phyloP scores from a whole-genome alignment of 2,797 vertebrate genomes.

The Cuniculus paca region DNA sequence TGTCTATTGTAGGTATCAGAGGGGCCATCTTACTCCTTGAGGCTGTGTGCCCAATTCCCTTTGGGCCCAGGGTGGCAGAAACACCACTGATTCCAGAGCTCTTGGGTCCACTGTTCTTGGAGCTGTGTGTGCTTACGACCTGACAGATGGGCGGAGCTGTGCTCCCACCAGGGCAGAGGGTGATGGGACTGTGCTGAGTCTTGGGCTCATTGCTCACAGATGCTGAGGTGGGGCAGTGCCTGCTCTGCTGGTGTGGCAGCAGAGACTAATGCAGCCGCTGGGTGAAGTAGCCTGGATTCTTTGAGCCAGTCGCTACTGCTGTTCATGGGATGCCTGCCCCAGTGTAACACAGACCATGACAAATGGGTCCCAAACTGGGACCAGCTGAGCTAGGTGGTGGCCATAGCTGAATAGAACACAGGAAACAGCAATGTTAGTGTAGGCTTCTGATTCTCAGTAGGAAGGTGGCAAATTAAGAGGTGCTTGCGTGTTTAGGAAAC shows the following conservation, averaged over 20 bases:
- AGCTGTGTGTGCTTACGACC: background rate
- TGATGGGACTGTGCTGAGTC: background rate
- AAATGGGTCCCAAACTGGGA: background rate
- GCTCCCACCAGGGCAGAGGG: background rate
- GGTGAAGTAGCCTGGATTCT: background rate
- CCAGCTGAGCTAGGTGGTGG: background rate
- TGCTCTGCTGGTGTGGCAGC: background rate
- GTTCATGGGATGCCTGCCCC: background rate
- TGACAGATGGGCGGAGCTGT: background rate
- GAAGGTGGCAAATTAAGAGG: constrained; percentile 33
- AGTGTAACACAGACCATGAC: background rate
- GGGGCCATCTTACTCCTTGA: background rate
- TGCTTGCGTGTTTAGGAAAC: constrained; percentile 17
- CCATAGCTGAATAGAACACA: background rate
- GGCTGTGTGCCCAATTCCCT: background rate
- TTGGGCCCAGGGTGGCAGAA: background rate
- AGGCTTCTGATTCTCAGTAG: background rate
- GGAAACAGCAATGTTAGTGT: background rate
- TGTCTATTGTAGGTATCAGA: background rate
- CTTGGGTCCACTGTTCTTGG: background rate
- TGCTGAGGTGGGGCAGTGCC: background rate
- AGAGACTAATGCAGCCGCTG: background rate
- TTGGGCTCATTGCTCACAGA: background rate
- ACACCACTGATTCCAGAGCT: background rate
- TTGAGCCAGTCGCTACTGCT: background rate